phyloP scores from a whole-genome alignment of 2,113 vertebrate genomes.

The Notiomystis cincta region DNA sequence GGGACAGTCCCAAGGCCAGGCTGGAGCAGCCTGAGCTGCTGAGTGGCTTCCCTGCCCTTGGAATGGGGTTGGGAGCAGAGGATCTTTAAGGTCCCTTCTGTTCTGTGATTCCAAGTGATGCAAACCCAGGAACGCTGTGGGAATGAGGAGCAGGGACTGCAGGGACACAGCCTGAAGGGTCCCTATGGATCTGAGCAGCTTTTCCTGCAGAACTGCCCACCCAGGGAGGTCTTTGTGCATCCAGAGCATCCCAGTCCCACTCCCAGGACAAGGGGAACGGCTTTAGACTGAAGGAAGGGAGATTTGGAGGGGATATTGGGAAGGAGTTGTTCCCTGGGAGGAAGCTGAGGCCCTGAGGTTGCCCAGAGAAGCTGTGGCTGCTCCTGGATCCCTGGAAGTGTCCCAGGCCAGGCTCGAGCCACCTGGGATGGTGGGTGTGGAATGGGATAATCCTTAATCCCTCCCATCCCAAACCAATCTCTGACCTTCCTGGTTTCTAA shows the following conservation, averaged over 20 bases:
- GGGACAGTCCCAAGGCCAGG: not conserved
- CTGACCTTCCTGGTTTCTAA: not conserved
- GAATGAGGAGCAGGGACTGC: not conserved
- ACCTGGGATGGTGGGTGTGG: not conserved
- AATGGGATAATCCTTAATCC: not conserved
- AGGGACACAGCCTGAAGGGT: fast-evolving
- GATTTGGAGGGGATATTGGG: too few species aligned
- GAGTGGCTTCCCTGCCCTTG: not conserved
- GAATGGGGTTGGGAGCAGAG: too few species aligned
- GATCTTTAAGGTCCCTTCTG: not conserved
- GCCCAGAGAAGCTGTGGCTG: too few species aligned
- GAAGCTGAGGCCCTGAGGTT: too few species aligned
- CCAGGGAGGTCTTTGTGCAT: not conserved
- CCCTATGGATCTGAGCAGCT: not conserved
- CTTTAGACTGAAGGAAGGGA: too few species aligned
- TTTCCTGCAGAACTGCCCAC: too few species aligned
- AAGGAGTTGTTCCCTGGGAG: too few species aligned
- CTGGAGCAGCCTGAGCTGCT: too few species aligned
- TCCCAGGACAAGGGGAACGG: not conserved
- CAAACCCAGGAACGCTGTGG: not conserved
- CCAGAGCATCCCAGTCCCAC: not conserved
- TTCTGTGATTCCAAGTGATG: not conserved
- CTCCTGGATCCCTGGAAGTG: too few species aligned
- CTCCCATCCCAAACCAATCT: not conserved
- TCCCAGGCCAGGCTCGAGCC: too few species aligned